Conservation (phyloP, 2,888 invertebrate genomes). For the Diarsia rubi region DNA sequence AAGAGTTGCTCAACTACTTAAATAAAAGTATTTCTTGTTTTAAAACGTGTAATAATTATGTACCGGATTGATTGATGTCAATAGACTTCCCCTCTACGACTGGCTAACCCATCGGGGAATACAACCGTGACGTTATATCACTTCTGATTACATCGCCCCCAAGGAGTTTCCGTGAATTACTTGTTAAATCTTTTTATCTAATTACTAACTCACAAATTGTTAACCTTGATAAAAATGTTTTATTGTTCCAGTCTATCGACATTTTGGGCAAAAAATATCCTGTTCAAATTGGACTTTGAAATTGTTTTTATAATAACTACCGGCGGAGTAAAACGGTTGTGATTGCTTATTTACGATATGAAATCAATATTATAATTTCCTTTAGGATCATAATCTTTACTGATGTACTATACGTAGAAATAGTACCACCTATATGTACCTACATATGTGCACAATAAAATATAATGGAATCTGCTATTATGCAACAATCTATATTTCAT, state of each 20-base stretch:
- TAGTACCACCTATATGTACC: not conserved
- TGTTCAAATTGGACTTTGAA: slow-evolving; percentile 16
- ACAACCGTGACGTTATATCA: not conserved
- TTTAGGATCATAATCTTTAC: not conserved
- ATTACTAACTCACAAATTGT: not conserved
- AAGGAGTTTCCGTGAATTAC: slow-evolving; percentile 7
- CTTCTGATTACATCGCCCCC: not conserved
- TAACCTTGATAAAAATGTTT: slow-evolving; percentile 15
- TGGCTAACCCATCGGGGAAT: not conserved
- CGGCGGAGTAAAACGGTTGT: not conserved
- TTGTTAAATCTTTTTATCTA: slow-evolving; percentile 23
- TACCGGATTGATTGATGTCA: not conserved
- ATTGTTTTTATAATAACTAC: slow-evolving; percentile 32
- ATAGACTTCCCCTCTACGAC: not conserved
- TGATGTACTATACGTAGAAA: not conserved
- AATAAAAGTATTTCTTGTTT: slow-evolving; percentile 1
- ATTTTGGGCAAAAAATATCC: slow-evolving; percentile 21
- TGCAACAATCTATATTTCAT: not conserved
- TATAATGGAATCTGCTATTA: not conserved
- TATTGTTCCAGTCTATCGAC: slow-evolving; percentile 16
- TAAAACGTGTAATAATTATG: not conserved
- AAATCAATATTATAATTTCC: not conserved
- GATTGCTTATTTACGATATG: not conserved
- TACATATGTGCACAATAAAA: not conserved
- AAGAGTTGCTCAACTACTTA: not conserved